These are phyloP conservation scores for Brachionus manjavacas DNA, from an alignment of 1,140 invertebrate genomes.

Conservation along the genomic window DNA sequence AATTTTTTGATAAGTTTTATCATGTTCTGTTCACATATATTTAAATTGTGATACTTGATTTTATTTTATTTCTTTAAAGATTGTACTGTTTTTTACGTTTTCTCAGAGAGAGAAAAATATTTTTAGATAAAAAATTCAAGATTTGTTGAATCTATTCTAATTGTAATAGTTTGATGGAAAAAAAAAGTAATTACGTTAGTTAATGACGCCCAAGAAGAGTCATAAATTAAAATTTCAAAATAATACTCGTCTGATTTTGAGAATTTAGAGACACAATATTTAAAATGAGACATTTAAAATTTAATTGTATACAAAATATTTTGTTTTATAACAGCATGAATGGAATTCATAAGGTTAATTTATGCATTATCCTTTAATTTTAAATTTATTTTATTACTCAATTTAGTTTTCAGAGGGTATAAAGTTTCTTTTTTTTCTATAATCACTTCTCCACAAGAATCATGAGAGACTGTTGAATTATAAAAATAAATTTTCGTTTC, in stretches of 20 bases:
- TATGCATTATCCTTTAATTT: slow-evolving; percentile 3
- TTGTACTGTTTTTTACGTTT: no score
- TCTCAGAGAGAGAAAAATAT: no score
- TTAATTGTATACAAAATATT: not conserved
- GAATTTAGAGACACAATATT: not conserved
- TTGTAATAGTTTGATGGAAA: not conserved
- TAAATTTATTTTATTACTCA: not conserved
- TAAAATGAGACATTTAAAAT: not conserved
- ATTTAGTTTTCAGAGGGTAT: not conserved
- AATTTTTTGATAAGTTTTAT: no score
- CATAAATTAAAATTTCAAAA: not conserved
- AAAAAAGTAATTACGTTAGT: not conserved
- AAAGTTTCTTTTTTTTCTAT: not conserved
- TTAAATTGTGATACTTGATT: no score
- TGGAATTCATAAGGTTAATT: not conserved
- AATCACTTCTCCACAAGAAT: no score
- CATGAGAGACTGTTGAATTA: no score
- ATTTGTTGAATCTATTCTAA: no score
- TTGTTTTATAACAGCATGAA: not conserved
- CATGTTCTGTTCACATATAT: no score
- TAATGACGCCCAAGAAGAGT: not conserved
- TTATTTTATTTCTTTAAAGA: no score
- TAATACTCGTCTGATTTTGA: not conserved
- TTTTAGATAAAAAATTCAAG: no score
- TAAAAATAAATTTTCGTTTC: no score